These are phyloP conservation scores for Pyrochroa serraticornis DNA, from an alignment of 2,888 invertebrate genomes.

Conservation along the genomic window DNA sequence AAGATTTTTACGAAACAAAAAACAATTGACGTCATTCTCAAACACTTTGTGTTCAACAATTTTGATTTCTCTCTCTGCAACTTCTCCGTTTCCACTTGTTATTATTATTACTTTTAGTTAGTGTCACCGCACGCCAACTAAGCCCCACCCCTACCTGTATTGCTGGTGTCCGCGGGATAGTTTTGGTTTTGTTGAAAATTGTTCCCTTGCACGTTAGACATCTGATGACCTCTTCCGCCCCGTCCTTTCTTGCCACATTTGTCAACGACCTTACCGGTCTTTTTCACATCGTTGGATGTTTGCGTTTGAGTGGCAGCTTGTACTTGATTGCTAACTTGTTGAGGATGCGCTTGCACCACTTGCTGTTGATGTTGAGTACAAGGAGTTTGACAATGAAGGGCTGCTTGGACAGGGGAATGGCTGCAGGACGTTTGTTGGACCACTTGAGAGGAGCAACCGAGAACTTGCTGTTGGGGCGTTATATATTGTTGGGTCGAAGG, in stretches of 20 bases:
- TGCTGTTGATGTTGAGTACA: conserved; percentile 50
- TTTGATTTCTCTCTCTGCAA: too few relatives aligned
- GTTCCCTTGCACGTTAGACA: conserved; percentile 53
- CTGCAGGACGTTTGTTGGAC: background rate
- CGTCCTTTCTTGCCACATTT: conserved; percentile 55
- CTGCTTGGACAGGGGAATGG: background rate
- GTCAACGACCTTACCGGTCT: conserved; percentile 33
- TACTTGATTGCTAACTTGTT: conserved; percentile 58
- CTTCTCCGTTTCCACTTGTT: too few relatives aligned
- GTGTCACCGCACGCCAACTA: background rate
- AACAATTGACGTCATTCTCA: too few relatives aligned
- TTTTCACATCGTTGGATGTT: conserved; percentile 47
- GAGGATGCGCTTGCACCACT: conserved; percentile 38
- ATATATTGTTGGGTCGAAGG: conserved; percentile 45
- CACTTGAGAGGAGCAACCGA: conserved; percentile 3
- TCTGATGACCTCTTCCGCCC: conserved; percentile 55
- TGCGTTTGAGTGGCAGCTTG: conserved; percentile 71
- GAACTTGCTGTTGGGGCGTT: conserved; percentile 36
- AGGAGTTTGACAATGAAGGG: conserved; percentile 43
- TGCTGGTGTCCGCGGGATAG: conserved; percentile 60
- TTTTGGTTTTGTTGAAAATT: conserved; percentile 59
- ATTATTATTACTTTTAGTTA: background rate
- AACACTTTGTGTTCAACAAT: too few relatives aligned
- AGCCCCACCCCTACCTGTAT: conserved; percentile 53
- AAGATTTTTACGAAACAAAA: too few relatives aligned